Conservation (phyloP, 2,113 vertebrate species). For the Myanophis thanlyinensis region DNA sequence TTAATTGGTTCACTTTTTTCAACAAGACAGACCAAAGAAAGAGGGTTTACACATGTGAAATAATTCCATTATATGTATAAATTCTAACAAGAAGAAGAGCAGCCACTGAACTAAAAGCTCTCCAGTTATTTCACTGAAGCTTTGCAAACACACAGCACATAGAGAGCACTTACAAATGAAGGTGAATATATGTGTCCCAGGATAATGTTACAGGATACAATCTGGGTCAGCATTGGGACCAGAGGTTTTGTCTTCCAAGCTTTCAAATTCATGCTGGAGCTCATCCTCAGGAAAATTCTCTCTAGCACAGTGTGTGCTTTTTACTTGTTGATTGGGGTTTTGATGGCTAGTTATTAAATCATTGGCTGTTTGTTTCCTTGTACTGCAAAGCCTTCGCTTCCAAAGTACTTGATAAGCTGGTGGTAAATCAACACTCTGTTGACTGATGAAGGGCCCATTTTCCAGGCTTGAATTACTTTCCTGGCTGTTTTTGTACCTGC, state of each 20-base stretch:
- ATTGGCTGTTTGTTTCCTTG: background rate
- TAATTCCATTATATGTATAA: background rate
- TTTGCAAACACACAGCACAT: background rate
- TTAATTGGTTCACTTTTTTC: fast-evolving
- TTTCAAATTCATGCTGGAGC: background rate
- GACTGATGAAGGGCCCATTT: background rate
- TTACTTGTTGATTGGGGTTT: background rate
- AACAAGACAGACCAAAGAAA: fast-evolving
- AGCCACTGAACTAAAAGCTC: background rate
- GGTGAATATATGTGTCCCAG: background rate
- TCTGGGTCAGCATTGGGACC: background rate
- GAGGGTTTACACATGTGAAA: background rate
- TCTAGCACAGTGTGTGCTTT: background rate
- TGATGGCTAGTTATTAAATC: background rate
- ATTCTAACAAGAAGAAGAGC: background rate
- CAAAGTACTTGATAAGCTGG: background rate
- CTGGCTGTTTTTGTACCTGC: background rate
- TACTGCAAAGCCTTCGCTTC: background rate
- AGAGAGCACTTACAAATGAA: background rate
- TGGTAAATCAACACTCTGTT: background rate
- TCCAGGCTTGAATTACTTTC: background rate
- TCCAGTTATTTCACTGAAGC: background rate
- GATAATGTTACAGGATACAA: background rate
- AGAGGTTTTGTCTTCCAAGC: background rate
- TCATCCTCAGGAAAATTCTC: background rate